Conservation (phyloP, 2,113 vertebrate genomes). For the Maylandia zebra region DNA sequence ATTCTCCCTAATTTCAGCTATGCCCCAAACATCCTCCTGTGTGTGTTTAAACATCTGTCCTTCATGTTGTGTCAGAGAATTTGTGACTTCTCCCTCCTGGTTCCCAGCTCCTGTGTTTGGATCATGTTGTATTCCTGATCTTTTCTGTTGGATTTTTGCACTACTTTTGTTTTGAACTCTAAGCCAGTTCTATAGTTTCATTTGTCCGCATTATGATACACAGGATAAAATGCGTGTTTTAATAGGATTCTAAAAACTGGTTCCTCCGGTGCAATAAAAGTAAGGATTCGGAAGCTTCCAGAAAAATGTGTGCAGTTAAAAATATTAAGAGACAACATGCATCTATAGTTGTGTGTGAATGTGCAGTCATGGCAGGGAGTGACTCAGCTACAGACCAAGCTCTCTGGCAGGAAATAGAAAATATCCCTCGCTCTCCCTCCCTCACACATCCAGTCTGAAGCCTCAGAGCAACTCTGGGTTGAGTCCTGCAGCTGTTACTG, state of each 20-base stretch:
- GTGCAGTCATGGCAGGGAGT: not conserved
- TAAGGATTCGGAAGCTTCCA: not conserved
- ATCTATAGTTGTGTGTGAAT: not conserved
- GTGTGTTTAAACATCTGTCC: not conserved
- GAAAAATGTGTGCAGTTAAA: not conserved
- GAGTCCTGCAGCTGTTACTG: not conserved
- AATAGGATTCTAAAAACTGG: not conserved
- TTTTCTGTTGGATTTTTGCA: not conserved
- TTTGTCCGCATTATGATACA: not conserved
- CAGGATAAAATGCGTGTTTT: not conserved
- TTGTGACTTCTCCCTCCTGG: not conserved
- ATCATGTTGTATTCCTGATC: not conserved
- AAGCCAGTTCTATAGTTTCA: rapidly evolving
- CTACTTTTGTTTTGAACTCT: not conserved
- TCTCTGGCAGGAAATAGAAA: not conserved
- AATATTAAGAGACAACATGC: not conserved
- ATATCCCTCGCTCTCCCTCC: not conserved
- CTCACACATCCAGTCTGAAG: not conserved
- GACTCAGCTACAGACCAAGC: not conserved
- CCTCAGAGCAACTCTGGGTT: not conserved
- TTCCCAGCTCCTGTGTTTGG: not conserved
- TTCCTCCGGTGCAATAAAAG: rapidly evolving
- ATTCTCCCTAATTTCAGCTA: not conserved
- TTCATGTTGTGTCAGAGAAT: not conserved
- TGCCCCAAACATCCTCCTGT: not conserved